A percentile compares a stretch with the other conserved stretches of the same genome.
Conservation (phyloP, 2,888 invertebrate genomes). For the Brachyptera putata region DNA sequence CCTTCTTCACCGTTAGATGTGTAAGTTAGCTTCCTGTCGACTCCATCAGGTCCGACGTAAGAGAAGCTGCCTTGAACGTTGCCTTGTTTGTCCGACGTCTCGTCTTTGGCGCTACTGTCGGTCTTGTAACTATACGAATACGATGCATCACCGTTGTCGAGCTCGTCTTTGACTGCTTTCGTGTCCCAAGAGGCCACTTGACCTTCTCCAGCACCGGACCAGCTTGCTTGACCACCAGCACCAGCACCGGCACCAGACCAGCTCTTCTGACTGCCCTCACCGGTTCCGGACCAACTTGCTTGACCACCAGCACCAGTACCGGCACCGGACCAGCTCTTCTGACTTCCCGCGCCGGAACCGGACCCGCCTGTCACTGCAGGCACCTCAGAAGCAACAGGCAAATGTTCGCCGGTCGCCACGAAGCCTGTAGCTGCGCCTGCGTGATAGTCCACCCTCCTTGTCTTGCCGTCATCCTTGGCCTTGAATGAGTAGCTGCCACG, state of each 20-base stretch:
- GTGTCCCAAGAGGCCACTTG: neutral
- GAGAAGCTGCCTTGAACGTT: slow-evolving; percentile 38
- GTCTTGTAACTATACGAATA: slow-evolving; percentile 30
- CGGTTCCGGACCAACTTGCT: neutral
- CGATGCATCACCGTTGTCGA: slow-evolving; percentile 19
- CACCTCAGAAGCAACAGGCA: slow-evolving; percentile 28
- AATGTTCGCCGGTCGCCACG: slow-evolving; percentile 35
- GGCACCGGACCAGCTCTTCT: neutral
- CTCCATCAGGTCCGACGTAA: slow-evolving; percentile 35
- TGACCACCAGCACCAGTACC: neutral
- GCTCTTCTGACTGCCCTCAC: neutral
- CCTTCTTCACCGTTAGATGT: slow-evolving; percentile 33
- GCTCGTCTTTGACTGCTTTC: neutral
- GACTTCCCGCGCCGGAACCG: neutral
- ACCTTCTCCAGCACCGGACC: neutral
- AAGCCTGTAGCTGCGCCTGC: slow-evolving; percentile 37
- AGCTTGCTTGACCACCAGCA: slow-evolving; percentile 1
- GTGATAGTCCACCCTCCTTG: slow-evolving; percentile 33
- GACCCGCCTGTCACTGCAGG: neutral
- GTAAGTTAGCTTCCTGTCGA: slow-evolving; percentile 33
- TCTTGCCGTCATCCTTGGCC: slow-evolving; percentile 35
- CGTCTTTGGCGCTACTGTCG: slow-evolving; percentile 30
- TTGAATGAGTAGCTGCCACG: slow-evolving; percentile 34
- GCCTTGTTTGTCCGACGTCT: slow-evolving; percentile 38
- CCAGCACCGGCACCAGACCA: neutral